These are phyloP conservation scores for Drosophila robusta DNA, from an alignment of 2,888 invertebrate species.

Conservation along the genomic window DNA sequence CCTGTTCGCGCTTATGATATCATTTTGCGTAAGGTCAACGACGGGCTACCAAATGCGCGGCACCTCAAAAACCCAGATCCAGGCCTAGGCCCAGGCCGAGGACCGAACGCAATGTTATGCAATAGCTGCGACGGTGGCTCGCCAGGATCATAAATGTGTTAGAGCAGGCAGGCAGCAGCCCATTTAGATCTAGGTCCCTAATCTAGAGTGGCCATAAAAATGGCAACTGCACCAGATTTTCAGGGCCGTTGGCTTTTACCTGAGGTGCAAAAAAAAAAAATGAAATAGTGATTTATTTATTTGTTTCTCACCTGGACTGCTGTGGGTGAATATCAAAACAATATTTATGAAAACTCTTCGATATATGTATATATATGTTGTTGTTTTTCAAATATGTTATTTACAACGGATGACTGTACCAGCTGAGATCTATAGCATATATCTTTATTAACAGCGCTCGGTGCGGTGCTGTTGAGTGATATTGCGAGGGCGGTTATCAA, in stretches of 20 bases:
- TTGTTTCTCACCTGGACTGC: conserved; percentile 20
- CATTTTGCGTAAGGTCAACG: conserved; percentile 65
- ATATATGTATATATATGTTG: conserved; percentile 26
- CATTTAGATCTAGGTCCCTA: conserved; percentile 40
- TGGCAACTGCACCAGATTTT: conserved; percentile 46
- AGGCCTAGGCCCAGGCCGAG: not conserved
- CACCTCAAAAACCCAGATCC: conserved; percentile 16
- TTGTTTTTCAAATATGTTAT: conserved; percentile 30
- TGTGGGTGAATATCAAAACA: not conserved
- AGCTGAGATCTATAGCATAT: conserved; percentile 10
- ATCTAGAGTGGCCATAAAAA: conserved; percentile 64
- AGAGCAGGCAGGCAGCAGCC: conserved; percentile 17
- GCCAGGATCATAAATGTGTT: conserved; percentile 55
- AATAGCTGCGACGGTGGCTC: conserved; percentile 51
- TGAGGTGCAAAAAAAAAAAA: conserved; percentile 9
- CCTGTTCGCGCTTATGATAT: conserved; percentile 65
- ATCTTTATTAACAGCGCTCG: conserved; percentile 17
- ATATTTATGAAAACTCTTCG: not conserved
- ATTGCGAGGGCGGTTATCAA: conserved; percentile 37
- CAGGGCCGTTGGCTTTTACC: conserved; percentile 30
- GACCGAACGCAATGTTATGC: conserved; percentile 75
- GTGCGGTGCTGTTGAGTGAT: conserved; percentile 23
- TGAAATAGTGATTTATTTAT: conserved; percentile 16
- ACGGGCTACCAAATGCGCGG: conserved; percentile 19
- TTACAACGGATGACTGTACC: conserved; percentile 37